Percentiles rank a stretch among this genome's conserved stretches.
Evolutionary conservation across 2,888 invertebrate genomes (phyloP).

Genomic region (Exocentrus adspersus): DNA sequence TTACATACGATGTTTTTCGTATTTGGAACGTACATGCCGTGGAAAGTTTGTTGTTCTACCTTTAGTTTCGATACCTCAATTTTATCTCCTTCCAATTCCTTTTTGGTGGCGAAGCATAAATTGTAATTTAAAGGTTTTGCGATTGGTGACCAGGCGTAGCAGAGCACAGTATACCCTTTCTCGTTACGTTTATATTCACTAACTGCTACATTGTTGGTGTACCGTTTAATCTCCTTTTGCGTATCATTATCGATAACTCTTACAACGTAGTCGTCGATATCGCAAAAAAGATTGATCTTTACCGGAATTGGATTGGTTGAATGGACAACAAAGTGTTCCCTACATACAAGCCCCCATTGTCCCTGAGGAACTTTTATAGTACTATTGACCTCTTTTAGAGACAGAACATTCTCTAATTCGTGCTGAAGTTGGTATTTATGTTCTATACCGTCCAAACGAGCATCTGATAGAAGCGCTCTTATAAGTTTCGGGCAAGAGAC

Average conservation of each 20-base stretch:
- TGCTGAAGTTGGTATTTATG: conserved; percentile 44
- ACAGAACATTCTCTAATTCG: conserved; percentile 47
- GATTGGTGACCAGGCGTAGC: conserved; percentile 54
- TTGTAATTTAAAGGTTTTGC: conserved; percentile 48
- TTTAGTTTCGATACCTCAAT: conserved; percentile 17
- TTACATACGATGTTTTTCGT: conserved; percentile 37
- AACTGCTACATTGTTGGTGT: conserved; percentile 48
- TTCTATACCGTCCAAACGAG: conserved; percentile 33
- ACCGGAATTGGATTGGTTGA: conserved; percentile 36
- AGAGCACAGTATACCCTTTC: conserved; percentile 57
- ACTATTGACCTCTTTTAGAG: conserved; percentile 43
- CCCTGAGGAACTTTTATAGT: conserved; percentile 20
- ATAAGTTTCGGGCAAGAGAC: conserved; percentile 36
- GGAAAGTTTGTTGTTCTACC: conserved; percentile 23
- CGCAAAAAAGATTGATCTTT: conserved; percentile 52
- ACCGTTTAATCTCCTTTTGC: conserved; percentile 47
- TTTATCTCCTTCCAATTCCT: conserved; percentile 30
- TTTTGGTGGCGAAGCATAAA: conserved; percentile 39
- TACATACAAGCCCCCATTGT: conserved; percentile 50
- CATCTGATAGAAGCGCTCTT: conserved; percentile 47
- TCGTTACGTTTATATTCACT: conserved; percentile 48
- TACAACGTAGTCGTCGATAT: conserved; percentile 48
- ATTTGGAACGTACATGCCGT: conserved; percentile 44
- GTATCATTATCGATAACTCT: conserved; percentile 58
- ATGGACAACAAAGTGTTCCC: conserved; percentile 51